Evolutionary conservation across 2,888 invertebrate species (phyloP).

Genomic region (Trichogramma evanescens): DNA sequence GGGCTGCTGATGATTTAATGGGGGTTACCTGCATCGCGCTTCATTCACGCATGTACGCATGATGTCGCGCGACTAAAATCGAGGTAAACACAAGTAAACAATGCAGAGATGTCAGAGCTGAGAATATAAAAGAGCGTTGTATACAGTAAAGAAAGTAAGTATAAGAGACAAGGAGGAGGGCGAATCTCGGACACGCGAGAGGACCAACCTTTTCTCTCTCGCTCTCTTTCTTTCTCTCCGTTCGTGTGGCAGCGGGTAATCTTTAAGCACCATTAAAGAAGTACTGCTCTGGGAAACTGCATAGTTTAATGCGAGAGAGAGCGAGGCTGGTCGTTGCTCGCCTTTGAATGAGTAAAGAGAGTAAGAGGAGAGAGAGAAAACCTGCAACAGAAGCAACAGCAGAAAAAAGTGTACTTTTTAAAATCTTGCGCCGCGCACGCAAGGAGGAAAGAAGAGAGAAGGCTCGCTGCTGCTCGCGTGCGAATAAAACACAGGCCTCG

Average conservation of each 20-base stretch:
- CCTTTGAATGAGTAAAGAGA: conserved; percentile 9
- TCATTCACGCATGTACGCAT: no score
- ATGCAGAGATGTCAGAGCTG: background rate
- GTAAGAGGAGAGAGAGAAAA: conserved; percentile 9
- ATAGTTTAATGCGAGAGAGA: conserved; percentile 39
- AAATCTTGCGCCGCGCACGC: conserved; percentile 6
- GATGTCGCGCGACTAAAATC: background rate
- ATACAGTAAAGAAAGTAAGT: background rate
- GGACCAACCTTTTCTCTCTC: background rate
- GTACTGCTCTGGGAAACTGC: conserved; percentile 44
- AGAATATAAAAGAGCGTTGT: conserved; percentile 6
- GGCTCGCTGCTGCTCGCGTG: background rate
- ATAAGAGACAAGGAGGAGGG: conserved; percentile 1
- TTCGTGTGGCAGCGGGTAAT: conserved; percentile 42
- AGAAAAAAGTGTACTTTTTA: background rate
- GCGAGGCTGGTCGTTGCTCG: conserved; percentile 9
- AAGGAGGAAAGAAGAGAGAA: conserved; percentile 6
- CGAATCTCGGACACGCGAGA: background rate
- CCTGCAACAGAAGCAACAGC: background rate
- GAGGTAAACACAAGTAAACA: background rate
- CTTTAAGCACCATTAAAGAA: conserved; percentile 45
- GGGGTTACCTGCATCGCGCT: no score
- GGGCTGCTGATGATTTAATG: no score
- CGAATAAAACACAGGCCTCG: no score
- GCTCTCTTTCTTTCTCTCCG: background rate